Evolutionary conservation across 2,113 vertebrate species (phyloP), one percentile per base, ranked within the genome.

Genomic region (Natator depressus): DNA sequence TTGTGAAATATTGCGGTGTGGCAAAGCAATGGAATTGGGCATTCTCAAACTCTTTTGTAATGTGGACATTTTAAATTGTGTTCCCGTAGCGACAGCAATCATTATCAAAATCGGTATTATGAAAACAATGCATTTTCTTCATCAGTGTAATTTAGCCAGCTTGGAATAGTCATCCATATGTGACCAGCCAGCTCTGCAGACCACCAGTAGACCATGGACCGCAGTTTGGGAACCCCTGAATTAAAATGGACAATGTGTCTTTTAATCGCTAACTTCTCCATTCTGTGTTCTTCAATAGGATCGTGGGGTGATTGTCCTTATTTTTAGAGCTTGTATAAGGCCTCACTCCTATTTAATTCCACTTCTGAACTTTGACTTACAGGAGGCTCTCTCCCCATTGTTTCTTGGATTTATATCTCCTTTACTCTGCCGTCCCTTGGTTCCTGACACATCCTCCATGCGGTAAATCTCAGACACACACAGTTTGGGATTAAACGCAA

Each of bases 351-450:
- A 65, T 75, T 31, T 25, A 27, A 69, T 0, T 54, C 35, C 29
- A 55, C 59, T n/a, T 1, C 1, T 80, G 50, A 14, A 57, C 14
- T 75, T 82, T 82, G 89, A 99, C 99, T 99, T 98, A 99, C 99
- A 99, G 91, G 99, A 99, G 46, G 99, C 99, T 97, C 99, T 97
- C 87, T 99, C 99, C 1, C 99, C 99, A 1, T 99, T 99, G 98
- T 99, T 99, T 22, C 99, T 99, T 51, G 99, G 98, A 85, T 99
- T 99, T 88, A 99, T 98, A 31, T 99, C 99, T 84, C 98, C 98
- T 94, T 99, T 98, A 82, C 98, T 99, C 96, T 99, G 99, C 4
- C 98, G 97, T 31, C 98, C 98, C 42, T 98, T 97, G 24, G 99
- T 98, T 78, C 98, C 98, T 0, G 99, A 99, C 89, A 99, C 99